phyloP scores from a whole-genome alignment of 1,140 invertebrate genomes.

The Cardiocondyla obscurior region DNA sequence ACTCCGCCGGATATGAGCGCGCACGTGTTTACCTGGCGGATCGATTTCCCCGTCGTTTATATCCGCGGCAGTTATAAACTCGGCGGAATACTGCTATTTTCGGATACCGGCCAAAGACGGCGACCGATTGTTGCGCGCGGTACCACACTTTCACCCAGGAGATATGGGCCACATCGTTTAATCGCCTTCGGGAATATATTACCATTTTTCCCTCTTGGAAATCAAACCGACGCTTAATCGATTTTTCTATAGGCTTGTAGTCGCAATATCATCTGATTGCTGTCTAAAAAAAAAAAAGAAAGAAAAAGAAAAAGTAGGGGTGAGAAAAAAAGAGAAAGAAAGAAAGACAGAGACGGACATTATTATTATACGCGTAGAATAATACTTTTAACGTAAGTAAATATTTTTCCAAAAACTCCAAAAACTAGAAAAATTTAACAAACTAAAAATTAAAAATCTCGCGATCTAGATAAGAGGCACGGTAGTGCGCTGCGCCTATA shows the following conservation, averaged over 20 bases:
- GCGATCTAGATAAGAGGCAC: no score
- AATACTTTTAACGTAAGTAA: no score
- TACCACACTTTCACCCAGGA: conserved; percentile 4
- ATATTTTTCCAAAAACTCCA: no score
- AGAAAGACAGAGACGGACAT: no score
- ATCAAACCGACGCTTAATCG: conserved; percentile 33
- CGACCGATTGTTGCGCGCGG: conserved; percentile 27
- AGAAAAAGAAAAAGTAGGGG: no score
- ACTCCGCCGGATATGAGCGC: conserved; percentile 33
- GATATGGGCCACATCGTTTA: conserved; percentile 20
- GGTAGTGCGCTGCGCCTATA: no score
- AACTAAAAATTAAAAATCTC: no score
- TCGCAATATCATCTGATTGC: conserved; percentile 13
- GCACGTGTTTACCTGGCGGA: conserved; percentile 46
- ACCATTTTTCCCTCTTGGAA: conserved; percentile 15
- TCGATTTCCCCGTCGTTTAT: conserved; percentile 25
- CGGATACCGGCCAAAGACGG: conserved; percentile 7
- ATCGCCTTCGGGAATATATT: conserved; percentile 38
- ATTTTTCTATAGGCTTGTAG: not conserved
- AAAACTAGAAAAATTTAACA: no score
- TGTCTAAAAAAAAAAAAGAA: no score
- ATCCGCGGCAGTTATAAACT: conserved; percentile 36
- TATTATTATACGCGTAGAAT: no score
- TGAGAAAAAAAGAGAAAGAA: no score
- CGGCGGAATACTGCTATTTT: conserved; percentile 35